A percentile compares a stretch with the other conserved stretches of the same genome.
Evolutionary conservation across 2,888 invertebrate genomes (phyloP).

Genomic region (Chouioia cunea): DNA sequence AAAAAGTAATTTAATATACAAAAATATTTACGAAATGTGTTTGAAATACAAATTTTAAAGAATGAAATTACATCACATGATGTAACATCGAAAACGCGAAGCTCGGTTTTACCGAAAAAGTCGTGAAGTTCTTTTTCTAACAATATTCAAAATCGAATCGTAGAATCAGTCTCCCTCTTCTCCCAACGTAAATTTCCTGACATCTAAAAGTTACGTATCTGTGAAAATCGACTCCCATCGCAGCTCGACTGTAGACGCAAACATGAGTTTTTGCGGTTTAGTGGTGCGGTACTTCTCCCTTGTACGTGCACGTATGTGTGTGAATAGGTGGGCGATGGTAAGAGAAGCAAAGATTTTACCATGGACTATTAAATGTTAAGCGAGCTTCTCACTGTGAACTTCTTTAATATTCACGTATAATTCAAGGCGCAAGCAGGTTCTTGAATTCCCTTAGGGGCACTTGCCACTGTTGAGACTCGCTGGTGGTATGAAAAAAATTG

Average conservation of each 20-base stretch:
- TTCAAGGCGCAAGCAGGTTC: conserved; percentile 48
- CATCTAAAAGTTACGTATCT: conserved; percentile 21
- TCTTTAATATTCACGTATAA: conserved; percentile 54
- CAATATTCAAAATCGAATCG: too few relatives aligned
- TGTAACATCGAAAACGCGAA: background rate
- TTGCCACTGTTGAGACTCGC: conserved; percentile 47
- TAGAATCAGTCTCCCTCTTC: background rate
- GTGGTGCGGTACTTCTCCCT: conserved; percentile 12
- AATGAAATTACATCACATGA: background rate
- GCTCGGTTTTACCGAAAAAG: too few relatives aligned
- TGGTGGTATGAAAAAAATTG: conserved; percentile 35
- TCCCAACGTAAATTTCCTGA: background rate
- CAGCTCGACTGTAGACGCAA: background rate
- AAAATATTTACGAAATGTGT: background rate
- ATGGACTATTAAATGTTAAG: conserved; percentile 46
- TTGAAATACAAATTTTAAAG: background rate
- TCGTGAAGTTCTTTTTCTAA: too few relatives aligned
- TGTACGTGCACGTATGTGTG: background rate
- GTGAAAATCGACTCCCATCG: background rate
- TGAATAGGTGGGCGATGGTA: background rate
- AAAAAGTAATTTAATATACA: too few relatives aligned
- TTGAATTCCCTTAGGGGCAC: conserved; percentile 50
- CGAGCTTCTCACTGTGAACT: conserved; percentile 44
- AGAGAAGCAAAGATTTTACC: conserved; percentile 35
- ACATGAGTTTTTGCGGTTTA: conserved; percentile 16